phyloP scores from a whole-genome alignment of 2,113 vertebrate species.

The Zeus faber region DNA sequence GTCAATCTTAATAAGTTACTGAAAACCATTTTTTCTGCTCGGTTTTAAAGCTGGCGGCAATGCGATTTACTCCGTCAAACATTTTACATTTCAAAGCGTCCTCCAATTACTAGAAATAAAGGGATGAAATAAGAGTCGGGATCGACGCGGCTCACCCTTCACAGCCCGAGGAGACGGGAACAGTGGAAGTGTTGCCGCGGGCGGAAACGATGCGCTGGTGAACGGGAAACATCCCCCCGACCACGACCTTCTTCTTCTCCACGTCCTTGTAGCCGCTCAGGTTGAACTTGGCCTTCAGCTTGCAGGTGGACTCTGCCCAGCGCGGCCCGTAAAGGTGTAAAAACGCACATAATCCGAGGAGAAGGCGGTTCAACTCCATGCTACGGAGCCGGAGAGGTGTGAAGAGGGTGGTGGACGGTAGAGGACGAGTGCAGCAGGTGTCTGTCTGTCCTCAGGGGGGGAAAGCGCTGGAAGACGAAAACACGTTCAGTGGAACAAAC shows the following conservation, averaged over 20 bases:
- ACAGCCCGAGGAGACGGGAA: constrained; percentile 76
- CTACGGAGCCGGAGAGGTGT: constrained; percentile 8
- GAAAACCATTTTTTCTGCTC: too few relatives aligned
- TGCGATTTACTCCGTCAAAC: too few relatives aligned
- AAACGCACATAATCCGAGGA: constrained; percentile 53
- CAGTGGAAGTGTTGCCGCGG: constrained; percentile 69
- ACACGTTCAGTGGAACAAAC: constrained; percentile 10
- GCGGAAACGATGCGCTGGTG: constrained; percentile 68
- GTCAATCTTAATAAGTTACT: too few relatives aligned
- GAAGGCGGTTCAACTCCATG: constrained; percentile 49
- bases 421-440: constrained; percentile 46
- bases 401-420: constrained; percentile 20
- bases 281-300: constrained; percentile 74
- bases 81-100: too few relatives aligned
- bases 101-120: too few relatives aligned
- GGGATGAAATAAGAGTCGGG: too few relatives aligned
- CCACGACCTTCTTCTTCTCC: constrained; percentile 75
- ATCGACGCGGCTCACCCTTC: constrained; percentile 73
- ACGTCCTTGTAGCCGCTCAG: constrained; percentile 77
- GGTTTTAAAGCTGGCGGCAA: too few relatives aligned
- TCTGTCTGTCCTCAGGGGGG: constrained; percentile 54
- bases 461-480: constrained; percentile 25
- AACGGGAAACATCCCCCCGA: constrained; percentile 83
- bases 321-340: constrained; percentile 17
- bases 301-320: constrained; percentile 50